Percentiles rank a stretch among this genome's conserved stretches.
Evolutionary conservation across 2,888 invertebrate species (phyloP).

Genomic region (Isotomurus palustris): DNA sequence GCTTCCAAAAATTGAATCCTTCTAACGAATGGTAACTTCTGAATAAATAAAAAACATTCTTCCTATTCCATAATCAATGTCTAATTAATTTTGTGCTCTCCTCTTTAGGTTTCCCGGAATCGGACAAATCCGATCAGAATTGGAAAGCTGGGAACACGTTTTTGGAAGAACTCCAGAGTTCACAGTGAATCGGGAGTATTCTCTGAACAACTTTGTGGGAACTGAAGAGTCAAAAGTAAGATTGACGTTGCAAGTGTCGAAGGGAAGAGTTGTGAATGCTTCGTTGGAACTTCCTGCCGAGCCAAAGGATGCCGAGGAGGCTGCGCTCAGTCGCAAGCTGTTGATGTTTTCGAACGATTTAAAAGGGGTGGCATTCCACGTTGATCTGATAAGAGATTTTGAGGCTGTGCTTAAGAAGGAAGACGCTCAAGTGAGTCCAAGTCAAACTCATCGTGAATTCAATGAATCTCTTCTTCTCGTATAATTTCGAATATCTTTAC

Average conservation of each 20-base stretch:
- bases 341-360: too few species aligned
- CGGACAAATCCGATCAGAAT: constrained; percentile 62
- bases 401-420: constrained; percentile 41
- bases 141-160: constrained; percentile 81
- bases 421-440: constrained; percentile 25
- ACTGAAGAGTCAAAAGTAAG: constrained; percentile 24
- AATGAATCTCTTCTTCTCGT: constrained; percentile 15
- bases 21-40: constrained; percentile 65
- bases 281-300: constrained; percentile 23
- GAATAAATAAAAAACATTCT: constrained; percentile 65
- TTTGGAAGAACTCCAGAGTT: constrained; percentile 83
- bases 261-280: constrained; percentile 28
- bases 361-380: constrained; percentile 39
- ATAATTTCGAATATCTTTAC: constrained; percentile 20
- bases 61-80: constrained; percentile 5
- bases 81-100: neutral
- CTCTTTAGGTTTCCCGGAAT: constrained; percentile 57
- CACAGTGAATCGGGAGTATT: constrained; percentile 63
- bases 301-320: constrained; percentile 30
- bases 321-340: too few species aligned
- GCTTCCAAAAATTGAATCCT: constrained; percentile 80
- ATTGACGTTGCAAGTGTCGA: constrained; percentile 23
- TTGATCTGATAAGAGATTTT: constrained; percentile 36
- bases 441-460: constrained; percentile 14
- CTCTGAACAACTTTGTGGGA: constrained; percentile 43